A percentile compares a stretch with the other conserved stretches of the same genome.
These are phyloP conservation scores for Melopsittacus undulatus DNA, from an alignment of 2,797 vertebrate genomes.

Conservation along the genomic window DNA sequence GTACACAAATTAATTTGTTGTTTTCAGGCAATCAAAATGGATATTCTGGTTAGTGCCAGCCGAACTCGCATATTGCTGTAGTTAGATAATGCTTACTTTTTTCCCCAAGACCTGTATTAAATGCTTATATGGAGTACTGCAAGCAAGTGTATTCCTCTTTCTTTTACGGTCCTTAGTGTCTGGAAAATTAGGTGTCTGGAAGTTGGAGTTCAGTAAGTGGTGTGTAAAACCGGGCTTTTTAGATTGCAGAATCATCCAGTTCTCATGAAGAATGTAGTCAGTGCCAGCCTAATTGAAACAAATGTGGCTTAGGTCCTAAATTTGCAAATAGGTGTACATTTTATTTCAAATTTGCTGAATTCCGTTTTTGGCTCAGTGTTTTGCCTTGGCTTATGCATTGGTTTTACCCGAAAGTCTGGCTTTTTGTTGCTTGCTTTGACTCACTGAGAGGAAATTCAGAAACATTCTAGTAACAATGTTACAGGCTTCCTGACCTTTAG, in stretches of 20 bases:
- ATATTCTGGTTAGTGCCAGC: not conserved
- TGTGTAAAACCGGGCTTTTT: constrained; percentile 7
- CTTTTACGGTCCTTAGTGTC: constrained; percentile 10
- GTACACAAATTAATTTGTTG: not conserved
- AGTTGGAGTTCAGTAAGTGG: not conserved
- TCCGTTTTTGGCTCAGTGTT: constrained; percentile 54
- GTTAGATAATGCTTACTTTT: not conserved
- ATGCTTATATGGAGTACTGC: not conserved
- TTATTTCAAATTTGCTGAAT: constrained; percentile 61
- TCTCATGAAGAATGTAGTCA: not conserved
- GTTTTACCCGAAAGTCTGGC: not conserved
- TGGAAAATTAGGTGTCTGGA: not conserved
- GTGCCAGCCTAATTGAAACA: constrained; percentile 50
- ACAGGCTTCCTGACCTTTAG: constrained; percentile 25
- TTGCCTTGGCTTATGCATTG: not conserved
- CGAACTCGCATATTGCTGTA: not conserved
- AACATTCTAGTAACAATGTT: constrained; percentile 42
- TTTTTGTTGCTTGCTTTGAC: constrained; percentile 73
- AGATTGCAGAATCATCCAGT: not conserved
- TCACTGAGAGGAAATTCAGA: constrained; percentile 47
- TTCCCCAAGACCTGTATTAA: not conserved
- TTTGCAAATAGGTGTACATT: constrained; percentile 65
- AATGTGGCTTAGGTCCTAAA: constrained; percentile 63
- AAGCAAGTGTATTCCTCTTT: not conserved
- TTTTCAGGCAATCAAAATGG: constrained; percentile 32